A percentile compares a stretch with the other conserved stretches of the same genome.
Conservation (phyloP, 2,797 vertebrate genomes). For the Parauchenoglanis punctatus region DNA sequence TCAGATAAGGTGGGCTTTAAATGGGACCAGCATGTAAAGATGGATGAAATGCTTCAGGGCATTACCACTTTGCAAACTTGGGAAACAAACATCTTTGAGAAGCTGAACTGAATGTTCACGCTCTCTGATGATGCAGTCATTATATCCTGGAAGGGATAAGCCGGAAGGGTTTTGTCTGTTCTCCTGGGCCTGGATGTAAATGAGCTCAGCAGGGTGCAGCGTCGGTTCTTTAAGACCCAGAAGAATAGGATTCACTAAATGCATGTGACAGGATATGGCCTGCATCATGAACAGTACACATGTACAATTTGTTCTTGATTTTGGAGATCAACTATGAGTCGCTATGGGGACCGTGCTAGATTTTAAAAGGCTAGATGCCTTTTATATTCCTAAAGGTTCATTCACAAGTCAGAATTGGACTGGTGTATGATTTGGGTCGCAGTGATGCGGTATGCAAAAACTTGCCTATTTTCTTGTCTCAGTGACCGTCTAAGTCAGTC, state of each 20-base stretch:
- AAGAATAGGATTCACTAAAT: constrained; percentile 16
- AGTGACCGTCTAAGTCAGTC: not conserved
- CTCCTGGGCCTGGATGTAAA: not conserved
- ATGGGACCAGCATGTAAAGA: not conserved
- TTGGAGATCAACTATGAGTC: not conserved
- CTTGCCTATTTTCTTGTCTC: not conserved
- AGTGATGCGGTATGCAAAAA: not conserved
- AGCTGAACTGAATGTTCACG: not conserved
- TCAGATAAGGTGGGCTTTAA: not conserved
- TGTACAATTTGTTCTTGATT: not conserved
- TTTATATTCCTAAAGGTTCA: constrained; percentile 10
- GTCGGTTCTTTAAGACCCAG: constrained; percentile 7
- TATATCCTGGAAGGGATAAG: not conserved
- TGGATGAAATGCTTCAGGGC: not conserved
- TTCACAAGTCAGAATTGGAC: not conserved
- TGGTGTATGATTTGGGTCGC: not conserved
- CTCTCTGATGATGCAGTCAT: not conserved
- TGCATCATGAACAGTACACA: not conserved
- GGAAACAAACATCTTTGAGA: not conserved
- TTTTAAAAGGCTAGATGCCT: not conserved
- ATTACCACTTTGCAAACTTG: not conserved
- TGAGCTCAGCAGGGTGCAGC: constrained; percentile 10
- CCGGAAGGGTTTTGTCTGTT: not conserved
- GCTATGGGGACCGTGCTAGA: not conserved
- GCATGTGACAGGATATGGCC: constrained; percentile 6